phyloP scores from a whole-genome alignment of 2,888 invertebrate genomes.

The Aproaerema taeniolella region DNA sequence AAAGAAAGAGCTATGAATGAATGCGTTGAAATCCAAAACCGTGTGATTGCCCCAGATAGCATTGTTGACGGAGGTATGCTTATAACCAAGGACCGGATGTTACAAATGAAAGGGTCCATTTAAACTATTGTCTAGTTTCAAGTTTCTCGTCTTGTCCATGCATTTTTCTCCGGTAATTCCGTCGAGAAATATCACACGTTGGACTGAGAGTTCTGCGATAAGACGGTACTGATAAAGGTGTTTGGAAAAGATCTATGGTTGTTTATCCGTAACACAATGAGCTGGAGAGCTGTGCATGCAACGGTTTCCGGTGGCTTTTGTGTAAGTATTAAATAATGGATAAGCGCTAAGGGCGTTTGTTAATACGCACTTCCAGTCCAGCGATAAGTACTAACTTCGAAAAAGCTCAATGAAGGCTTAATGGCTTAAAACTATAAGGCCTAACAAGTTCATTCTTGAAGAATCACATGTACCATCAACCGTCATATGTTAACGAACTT shows the following conservation, averaged over 20 bases:
- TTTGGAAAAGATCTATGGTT: constrained; percentile 14
- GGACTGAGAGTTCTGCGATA: too few species aligned
- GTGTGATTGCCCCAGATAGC: constrained; percentile 32
- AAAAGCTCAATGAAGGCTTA: too few species aligned
- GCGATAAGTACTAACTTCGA: too few species aligned
- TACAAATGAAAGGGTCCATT: constrained; percentile 17
- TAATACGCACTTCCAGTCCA: too few species aligned
- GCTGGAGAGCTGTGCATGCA: too few species aligned
- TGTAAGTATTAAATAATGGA: constrained; percentile 1
- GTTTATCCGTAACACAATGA: too few species aligned
- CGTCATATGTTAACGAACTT: constrained; percentile 33
- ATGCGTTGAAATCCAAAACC: constrained; percentile 35
- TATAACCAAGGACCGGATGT: constrained; percentile 21
- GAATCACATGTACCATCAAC: too few species aligned
- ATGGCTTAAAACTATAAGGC: too few species aligned
- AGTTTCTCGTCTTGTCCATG: constrained; percentile 14
- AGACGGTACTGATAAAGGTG: constrained; percentile 18
- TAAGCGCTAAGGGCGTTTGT: too few species aligned
- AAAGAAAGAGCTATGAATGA: constrained; percentile 1
- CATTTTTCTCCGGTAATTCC: constrained; percentile 24
- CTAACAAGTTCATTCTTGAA: too few species aligned
- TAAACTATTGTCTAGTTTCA: constrained; percentile 14
- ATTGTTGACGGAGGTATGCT: constrained; percentile 14
- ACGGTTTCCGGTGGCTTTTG: constrained; percentile 13
- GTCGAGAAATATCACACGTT: constrained; percentile 39